Base-by-base conservation (phyloP, 2,888 invertebrate species). In the Tineola bisselliella region DNA sequence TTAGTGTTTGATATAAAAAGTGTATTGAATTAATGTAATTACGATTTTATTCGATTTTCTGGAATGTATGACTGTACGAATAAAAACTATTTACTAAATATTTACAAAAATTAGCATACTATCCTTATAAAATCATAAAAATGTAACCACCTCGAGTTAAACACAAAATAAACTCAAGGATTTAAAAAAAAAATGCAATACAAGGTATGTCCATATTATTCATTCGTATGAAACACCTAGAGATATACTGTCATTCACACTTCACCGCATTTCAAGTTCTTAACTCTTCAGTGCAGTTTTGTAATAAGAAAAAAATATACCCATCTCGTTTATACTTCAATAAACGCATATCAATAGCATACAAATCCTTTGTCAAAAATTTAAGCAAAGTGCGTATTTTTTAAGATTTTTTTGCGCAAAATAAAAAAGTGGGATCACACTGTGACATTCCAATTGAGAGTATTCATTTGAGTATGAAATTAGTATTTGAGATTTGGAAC, bases 221-320 rank as follows among this genome's bases (percentile, higher is more conserved):
- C 64, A 63, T 64, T 60, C 58, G 1, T 31, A 1, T 3, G 5
- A 3, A 33, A 13, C 13, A 58, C 31, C 33, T 31, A 33, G 56
- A 58, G n/a, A 69, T 67, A 69, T 38, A 64, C 66, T 69, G 69
- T 71, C 72, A 70, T 74, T 77, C 72, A 78, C 77, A 77, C 77
- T 71, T 74, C 74, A 68, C 69, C 72, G 71, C 67, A 61, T 69
- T 65, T 67, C 64, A 65, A 65, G 66, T 65, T 64, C 65, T 70
- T 62, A 62, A 62, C 62, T 67, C 70, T 65, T 70, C 69, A 65
- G 69, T 71, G 71, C 67, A 64, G 65, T 65, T 62, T 67, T 62
- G 67, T 66, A 70, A 68, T 67, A 69, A 67, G 66, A 66, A 67
- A 62, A 64, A 63, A 62, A 66, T 65, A 65, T 62, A 63, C 48